These are phyloP conservation scores for Apotomis capreana DNA, from an alignment of 2,888 invertebrate genomes.

Conservation along the genomic window DNA sequence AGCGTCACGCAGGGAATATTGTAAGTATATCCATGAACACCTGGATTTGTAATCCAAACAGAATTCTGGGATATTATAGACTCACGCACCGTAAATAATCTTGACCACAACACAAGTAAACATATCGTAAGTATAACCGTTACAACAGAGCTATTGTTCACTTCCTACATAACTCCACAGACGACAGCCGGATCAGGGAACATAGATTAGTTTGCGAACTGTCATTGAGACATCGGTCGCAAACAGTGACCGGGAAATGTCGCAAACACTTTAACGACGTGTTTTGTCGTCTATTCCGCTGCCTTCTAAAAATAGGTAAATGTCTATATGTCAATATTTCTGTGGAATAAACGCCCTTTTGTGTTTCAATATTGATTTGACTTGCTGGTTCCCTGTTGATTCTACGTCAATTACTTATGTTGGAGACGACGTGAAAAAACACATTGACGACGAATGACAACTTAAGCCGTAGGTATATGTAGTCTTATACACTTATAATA, in stretches of 20 bases:
- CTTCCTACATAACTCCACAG: slow-evolving; percentile 2
- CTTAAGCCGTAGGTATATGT: neutral
- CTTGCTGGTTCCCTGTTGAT: slow-evolving; percentile 1
- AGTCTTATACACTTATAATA: neutral
- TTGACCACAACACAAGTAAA: neutral
- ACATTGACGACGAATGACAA: neutral
- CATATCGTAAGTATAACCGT: neutral
- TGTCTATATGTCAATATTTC: neutral
- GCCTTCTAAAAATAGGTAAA: neutral
- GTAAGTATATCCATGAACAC: no score
- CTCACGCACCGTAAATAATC: neutral
- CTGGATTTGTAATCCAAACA: no score
- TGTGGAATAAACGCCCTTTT: neutral
- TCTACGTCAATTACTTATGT: slow-evolving; percentile 2
- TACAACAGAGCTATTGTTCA: neutral
- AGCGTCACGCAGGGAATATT: no score
- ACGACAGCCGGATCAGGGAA: neutral
- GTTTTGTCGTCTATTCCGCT: neutral
- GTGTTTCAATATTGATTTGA: neutral
- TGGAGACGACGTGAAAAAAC: neutral
- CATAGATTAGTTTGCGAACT: slow-evolving; percentile 30
- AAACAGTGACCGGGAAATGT: no score
- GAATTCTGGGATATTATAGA: no score
- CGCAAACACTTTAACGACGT: slow-evolving; percentile 23
- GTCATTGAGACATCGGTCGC: slow-evolving; percentile 8